Conservation (phyloP, 2,113 vertebrate species). For the Nycticorax nycticorax region DNA sequence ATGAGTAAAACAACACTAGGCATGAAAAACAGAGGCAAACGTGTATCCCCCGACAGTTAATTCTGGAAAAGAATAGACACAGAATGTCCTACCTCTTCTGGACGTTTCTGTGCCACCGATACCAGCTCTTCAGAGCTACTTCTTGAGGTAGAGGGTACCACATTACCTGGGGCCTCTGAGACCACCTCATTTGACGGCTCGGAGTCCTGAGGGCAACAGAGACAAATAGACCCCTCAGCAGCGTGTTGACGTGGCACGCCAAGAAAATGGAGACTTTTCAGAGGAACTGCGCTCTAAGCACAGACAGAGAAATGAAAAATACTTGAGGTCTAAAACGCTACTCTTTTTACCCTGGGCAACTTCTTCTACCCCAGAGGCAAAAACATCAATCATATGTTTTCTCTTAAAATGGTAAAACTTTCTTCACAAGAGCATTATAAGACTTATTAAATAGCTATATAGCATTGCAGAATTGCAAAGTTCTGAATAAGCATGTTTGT, state of each 20-base stretch:
- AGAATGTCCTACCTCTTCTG: constrained; percentile 72
- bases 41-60: not conserved
- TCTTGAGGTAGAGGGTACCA: constrained; percentile 70
- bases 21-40: constrained; percentile 12
- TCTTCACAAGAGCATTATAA: not conserved
- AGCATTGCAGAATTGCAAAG: not conserved
- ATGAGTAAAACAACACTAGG: not conserved
- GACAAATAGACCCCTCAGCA: constrained; percentile 69
- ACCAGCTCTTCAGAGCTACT: constrained; percentile 72
- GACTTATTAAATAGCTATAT: not conserved
- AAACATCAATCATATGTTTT: not conserved
- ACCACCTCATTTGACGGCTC: constrained; percentile 71
- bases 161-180: constrained; percentile 70
- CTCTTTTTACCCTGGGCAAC: not conserved
- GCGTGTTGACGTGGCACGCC: constrained; percentile 24
- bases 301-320: not conserved
- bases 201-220: constrained; percentile 72
- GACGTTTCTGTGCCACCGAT: constrained; percentile 67
- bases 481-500: not conserved
- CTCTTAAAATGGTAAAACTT: not conserved
- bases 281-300: not conserved
- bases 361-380: not conserved
- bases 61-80: constrained; percentile 47
- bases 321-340: not conserved
- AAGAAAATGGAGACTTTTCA: constrained; percentile 1